Conservation (phyloP, 2,888 invertebrate species). For the Caenorhabditis angaria region DNA sequence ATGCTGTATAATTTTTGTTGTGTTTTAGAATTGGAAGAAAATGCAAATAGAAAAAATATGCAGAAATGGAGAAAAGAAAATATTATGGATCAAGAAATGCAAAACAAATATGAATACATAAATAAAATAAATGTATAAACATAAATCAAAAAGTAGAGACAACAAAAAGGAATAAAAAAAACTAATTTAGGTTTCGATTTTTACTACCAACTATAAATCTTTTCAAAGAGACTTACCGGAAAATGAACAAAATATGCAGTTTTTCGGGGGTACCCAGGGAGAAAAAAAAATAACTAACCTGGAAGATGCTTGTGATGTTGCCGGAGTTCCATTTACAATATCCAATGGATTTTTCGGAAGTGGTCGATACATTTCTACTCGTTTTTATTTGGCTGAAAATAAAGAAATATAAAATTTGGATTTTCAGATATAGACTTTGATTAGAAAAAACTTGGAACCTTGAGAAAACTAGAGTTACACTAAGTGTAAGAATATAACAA, state of each 20-base stretch:
- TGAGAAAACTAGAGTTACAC: too few relatives aligned
- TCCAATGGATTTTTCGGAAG: background rate
- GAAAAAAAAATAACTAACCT: background rate
- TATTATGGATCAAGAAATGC: background rate
- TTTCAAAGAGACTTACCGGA: background rate
- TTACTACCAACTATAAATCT: background rate
- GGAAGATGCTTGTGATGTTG: background rate
- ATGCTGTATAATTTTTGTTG: too few relatives aligned
- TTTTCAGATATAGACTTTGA: too few relatives aligned
- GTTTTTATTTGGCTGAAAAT: background rate
- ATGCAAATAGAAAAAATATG: too few relatives aligned
- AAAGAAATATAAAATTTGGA: too few relatives aligned
- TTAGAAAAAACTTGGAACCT: too few relatives aligned
- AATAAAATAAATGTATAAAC: background rate
- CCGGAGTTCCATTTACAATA: background rate
- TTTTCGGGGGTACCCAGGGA: background rate
- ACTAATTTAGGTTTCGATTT: constrained; percentile 2
- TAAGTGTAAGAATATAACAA: too few relatives aligned
- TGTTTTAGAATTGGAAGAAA: too few relatives aligned
- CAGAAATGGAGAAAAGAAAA: background rate
- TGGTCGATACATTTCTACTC: background rate
- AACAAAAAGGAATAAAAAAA: too few relatives aligned
- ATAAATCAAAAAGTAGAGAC: constrained; percentile 4
- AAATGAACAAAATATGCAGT: background rate
- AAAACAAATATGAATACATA: background rate